Evolutionary conservation across 1,140 invertebrate genomes (phyloP).

Genomic region (Bombus ignitus): DNA sequence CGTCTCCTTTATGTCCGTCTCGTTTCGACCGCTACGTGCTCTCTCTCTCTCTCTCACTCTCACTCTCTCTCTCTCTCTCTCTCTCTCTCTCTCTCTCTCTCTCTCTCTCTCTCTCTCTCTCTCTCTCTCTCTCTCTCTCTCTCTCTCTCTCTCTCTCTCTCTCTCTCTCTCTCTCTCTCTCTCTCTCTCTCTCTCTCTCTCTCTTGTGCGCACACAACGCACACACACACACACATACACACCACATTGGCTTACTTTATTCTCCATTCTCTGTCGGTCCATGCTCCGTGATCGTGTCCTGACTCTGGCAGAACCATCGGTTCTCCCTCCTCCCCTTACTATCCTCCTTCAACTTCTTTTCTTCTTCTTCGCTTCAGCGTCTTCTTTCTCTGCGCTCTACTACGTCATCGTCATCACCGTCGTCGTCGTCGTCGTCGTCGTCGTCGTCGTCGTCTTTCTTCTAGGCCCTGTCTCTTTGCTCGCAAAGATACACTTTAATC

Average conservation of each 20-base stretch:
- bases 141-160: neutral
- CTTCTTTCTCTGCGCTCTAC: constrained; percentile 5
- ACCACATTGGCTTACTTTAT: constrained; percentile 58
- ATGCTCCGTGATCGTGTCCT: constrained; percentile 74
- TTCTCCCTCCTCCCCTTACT: constrained; percentile 19
- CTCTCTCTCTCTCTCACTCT: neutral
- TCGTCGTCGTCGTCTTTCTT: constrained; percentile 7
- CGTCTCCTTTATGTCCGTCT: constrained; percentile 52
- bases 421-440: neutral
- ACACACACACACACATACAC: constrained; percentile 11
- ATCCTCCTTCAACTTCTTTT: constrained; percentile 34
- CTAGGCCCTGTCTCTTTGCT: no score
- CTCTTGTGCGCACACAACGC: neutral
- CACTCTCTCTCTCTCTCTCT: neutral
- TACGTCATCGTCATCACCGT: neutral
- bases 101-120: no score
- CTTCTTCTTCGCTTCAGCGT: constrained; percentile 45
- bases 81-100: neutral
- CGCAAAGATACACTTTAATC: no score
- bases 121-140: neutral
- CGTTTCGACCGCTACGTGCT: constrained; percentile 38
- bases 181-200: neutral
- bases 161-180: neutral
- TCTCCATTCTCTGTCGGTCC: constrained; percentile 61
- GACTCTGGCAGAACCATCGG: constrained; percentile 67